These are phyloP conservation scores for Cavia porcellus DNA, from an alignment of 2,113 vertebrate species.

Conservation along the genomic window DNA sequence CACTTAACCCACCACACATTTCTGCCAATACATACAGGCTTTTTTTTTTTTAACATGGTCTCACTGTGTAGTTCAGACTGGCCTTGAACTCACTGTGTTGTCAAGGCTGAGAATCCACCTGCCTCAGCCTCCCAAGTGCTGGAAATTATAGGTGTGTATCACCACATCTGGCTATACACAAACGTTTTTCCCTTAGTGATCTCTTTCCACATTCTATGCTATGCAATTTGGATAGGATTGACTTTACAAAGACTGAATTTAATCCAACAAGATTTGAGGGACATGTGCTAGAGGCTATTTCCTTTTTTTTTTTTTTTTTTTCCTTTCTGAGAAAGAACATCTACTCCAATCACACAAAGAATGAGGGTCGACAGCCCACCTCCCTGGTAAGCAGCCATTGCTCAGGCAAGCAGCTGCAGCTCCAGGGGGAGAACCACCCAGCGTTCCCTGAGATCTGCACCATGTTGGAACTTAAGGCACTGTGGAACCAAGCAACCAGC, in stretches of 20 bases:
- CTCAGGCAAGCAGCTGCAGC: too few species aligned
- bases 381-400: too few species aligned
- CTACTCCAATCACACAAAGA: background rate
- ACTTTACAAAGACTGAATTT: background rate
- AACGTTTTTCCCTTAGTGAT: background rate
- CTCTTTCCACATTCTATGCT: background rate
- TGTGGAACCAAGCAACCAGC: too few species aligned
- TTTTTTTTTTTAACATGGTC: background rate
- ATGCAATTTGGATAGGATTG: rapidly evolving
- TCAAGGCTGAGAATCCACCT: too few species aligned
- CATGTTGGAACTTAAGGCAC: too few species aligned
- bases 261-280: background rate
- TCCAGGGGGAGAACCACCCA: too few species aligned
- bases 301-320: background rate
- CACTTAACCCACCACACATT: background rate
- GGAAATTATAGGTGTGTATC: too few species aligned
- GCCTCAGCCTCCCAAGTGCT: too few species aligned
- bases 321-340: background rate
- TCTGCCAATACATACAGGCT: background rate
- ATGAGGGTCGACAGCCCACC: too few species aligned
- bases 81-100: too few species aligned
- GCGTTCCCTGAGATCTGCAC: too few species aligned
- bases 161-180: background rate
- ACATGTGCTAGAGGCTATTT: background rate
- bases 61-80: too few species aligned